Evolutionary conservation across 2,888 invertebrate species (phyloP), one percentile per base, ranked within the genome.

Genomic region (Dicycla oo): DNA sequence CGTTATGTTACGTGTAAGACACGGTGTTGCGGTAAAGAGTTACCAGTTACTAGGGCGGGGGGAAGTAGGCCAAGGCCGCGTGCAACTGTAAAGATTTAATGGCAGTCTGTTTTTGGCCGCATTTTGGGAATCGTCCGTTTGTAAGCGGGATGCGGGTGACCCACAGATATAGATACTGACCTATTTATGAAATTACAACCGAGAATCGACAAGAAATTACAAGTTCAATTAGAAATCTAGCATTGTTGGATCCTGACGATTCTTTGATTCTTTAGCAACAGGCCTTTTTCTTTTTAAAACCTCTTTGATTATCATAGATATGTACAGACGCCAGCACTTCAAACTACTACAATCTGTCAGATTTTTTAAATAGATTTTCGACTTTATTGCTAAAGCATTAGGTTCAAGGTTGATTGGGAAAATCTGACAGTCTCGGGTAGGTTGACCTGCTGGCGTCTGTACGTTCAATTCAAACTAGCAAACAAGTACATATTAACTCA

Each of bases 41-140:
- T 85, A 79, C 79, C 74, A 72, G 70, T 66, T 62, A 38, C 76
- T 68, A 76, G 75, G 73, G 63, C 71, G 56, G 66, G 49, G 49
- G 82, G 69, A 88, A 89, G 81, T 91, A 75, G 91, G 91, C 89
- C 91, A 91, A 91, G 91, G 91, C 86, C 82, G 80, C 78, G 72
- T 83, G 86, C 83, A 84, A 84, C 86, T 89, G 88, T 90, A 89
- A 91, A 91, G 88, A 89, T 91, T 91, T 89, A 90, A 90, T 89
- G 86, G 87, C 86, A 79, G 83, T 65, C 86, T 83, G 88, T 85
- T 88, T 88, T 86, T 83, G 85, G 83, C 77, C 86, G 79, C 81
- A 73, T 72, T 85, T 83, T 64, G 63, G 67, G 66, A 45, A 51
- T 47, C 13, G 71, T 66, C 58, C 38, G 20, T 69, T 10, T 56